These are phyloP conservation scores for Drosophila baimaii DNA, from an alignment of 1,140 invertebrate species.

Conservation along the genomic window DNA sequence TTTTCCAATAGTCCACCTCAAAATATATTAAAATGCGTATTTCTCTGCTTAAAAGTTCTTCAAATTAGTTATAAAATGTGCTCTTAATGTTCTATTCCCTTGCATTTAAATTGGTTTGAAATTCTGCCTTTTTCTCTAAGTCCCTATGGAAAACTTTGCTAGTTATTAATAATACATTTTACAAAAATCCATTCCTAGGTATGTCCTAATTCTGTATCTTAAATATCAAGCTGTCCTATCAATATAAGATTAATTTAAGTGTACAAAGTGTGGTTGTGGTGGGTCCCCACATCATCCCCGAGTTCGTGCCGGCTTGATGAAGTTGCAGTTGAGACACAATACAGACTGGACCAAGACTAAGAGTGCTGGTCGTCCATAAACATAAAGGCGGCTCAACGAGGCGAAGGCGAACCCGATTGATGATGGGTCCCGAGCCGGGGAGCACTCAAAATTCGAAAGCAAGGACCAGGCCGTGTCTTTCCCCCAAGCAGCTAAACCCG, in stretches of 20 bases:
- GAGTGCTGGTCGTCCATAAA: conserved; percentile 60
- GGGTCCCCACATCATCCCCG: conserved; percentile 6
- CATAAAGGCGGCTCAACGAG: conserved; percentile 72
- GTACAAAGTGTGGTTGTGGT: conserved; percentile 12
- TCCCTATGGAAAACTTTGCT: too few species aligned
- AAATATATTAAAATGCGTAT: too few species aligned
- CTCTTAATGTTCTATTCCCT: too few species aligned
- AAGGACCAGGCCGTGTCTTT: conserved; percentile 14
- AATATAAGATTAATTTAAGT: conserved; percentile 6
- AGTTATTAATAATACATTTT: too few species aligned
- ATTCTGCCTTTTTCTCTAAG: too few species aligned
- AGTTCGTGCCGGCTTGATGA: conserved; percentile 57
- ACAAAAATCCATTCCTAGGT: not conserved
- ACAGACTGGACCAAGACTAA: conserved; percentile 46
- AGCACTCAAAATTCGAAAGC: conserved; percentile 75
- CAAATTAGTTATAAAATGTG: too few species aligned
- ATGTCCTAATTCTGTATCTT: not conserved
- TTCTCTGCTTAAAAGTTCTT: too few species aligned
- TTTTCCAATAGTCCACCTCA: too few species aligned
- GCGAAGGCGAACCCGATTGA: conserved; percentile 65
- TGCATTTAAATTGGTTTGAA: too few species aligned
- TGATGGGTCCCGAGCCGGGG: conserved; percentile 42
- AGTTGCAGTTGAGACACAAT: conserved; percentile 76
- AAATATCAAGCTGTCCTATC: not conserved
- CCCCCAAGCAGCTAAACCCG: conserved; percentile 18